These are phyloP conservation scores for Psilopsiagon aymara DNA, from an alignment of 2,113 vertebrate genomes.

Conservation along the genomic window DNA sequence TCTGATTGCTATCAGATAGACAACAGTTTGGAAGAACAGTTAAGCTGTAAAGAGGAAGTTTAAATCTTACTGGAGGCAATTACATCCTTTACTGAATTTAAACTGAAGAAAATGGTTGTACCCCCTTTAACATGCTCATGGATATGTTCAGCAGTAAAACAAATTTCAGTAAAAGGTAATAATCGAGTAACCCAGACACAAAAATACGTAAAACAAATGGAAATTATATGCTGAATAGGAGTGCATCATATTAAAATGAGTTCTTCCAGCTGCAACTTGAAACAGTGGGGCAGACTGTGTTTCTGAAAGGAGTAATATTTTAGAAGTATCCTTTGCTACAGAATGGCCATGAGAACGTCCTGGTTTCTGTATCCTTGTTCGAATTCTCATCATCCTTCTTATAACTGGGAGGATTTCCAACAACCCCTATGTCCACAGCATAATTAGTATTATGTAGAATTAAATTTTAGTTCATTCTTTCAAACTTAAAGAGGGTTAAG, in stretches of 20 bases:
- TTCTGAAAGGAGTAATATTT: not conserved
- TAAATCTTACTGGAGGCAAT: constrained; percentile 35
- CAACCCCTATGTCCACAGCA: not conserved
- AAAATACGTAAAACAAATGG: not conserved
- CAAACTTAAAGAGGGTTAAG: not conserved
- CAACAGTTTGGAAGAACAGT: constrained; percentile 28
- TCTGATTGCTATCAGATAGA: constrained; percentile 35
- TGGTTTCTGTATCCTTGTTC: not conserved
- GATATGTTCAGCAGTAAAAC: not conserved
- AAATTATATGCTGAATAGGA: not conserved
- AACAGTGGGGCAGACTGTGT: not conserved
- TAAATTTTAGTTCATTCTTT: not conserved
- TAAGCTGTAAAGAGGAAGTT: constrained; percentile 10
- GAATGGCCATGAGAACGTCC: not conserved
- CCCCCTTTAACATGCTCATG: not conserved
- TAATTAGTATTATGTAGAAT: not conserved
- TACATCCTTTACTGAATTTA: not conserved
- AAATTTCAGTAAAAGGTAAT: not conserved
- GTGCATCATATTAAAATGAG: not conserved
- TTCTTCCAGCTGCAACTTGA: not conserved
- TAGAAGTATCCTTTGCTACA: not conserved
- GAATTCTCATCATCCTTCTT: not conserved
- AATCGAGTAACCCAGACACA: not conserved
- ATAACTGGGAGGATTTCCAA: not conserved
- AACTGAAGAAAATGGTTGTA: not conserved